Evolutionary conservation across 2,888 invertebrate genomes (phyloP), one percentile per base, ranked within the genome.

Genomic region (Ophion costatus): DNA sequence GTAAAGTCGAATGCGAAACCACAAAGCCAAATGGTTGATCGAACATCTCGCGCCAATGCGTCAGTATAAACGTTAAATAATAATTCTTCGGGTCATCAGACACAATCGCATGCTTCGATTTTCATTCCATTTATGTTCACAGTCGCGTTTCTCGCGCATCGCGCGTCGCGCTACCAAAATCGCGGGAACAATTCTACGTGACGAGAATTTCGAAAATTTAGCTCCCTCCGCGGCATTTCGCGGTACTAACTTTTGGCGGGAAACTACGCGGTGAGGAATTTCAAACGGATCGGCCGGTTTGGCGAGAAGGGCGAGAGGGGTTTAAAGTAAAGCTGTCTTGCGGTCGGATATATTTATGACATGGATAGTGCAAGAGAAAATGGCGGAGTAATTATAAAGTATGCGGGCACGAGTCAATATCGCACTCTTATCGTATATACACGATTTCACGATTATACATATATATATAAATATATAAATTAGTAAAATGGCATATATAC

Each of bases 361-460:
- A 29, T n/a, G 38, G 56, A 56, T 2, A 64, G 24, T 24, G 56
- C 38, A 73, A 89, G 89, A 88, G 87, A 92, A 92, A 89, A 92
- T 92, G 92, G 92, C 92, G 90, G 91, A 89, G 83, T 90, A 92
- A 92, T 92, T 92, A 64, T 22, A 92, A 51, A 91, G 89, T 88
- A 90, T 85, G 85, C 85, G 24, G 29, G 22, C 88, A 87, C 88
- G 88, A 81, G 88, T 88, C 84, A 90, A 84, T 81, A 89, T 90
- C 64, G 88, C 88, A 89, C 14, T 7, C 38, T 38, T 5, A 51
- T 51, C 51, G 14, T 14, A 51, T 51, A 51, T 17, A 17, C 2
- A 5, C 14, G 14, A 51, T 51, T 51, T 17, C 5, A 51, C 51
- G 51, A 14, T 90, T 14, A n/a, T 33, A 59, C 89, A 91, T 89